A percentile compares a stretch with the other conserved stretches of the same genome.
Conservation (phyloP, 1,140 invertebrate genomes). For the Ericerus pela region DNA sequence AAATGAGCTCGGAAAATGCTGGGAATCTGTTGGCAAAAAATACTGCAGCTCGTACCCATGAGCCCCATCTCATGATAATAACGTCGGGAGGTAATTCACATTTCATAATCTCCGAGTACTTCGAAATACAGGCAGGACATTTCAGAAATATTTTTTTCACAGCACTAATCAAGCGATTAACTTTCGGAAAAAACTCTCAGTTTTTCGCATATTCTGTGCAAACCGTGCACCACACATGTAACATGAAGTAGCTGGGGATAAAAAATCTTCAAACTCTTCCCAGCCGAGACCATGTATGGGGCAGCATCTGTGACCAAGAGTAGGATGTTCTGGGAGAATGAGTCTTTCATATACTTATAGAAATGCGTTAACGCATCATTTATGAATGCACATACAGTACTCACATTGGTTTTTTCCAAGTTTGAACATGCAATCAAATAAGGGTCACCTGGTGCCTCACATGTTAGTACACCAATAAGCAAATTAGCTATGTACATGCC, state of each 20-base stretch:
- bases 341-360: too few relatives aligned
- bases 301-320: neutral
- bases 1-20: too few relatives aligned
- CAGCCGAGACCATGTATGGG: conserved; percentile 9
- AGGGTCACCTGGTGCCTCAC: too few relatives aligned
- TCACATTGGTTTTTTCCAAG: too few relatives aligned
- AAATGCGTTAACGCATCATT: too few relatives aligned
- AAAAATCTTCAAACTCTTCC: neutral
- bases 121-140: neutral
- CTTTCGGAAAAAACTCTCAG: neutral
- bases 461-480: too few relatives aligned
- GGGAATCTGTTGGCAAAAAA: too few relatives aligned
- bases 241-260: neutral
- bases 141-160: conserved; percentile 1
- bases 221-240: neutral
- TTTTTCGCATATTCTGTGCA: neutral
- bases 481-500: too few relatives aligned
- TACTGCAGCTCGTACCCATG: conserved; percentile 4
- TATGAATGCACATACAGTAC: too few relatives aligned
- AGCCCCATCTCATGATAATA: conserved; percentile 6
- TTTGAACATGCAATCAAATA: too few relatives aligned
- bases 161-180: neutral
- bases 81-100: conserved; percentile 12
- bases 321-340: too few relatives aligned
- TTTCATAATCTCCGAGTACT: neutral